Base-by-base conservation (phyloP, 2,113 vertebrate genomes). In the Scomber scombrus region DNA sequence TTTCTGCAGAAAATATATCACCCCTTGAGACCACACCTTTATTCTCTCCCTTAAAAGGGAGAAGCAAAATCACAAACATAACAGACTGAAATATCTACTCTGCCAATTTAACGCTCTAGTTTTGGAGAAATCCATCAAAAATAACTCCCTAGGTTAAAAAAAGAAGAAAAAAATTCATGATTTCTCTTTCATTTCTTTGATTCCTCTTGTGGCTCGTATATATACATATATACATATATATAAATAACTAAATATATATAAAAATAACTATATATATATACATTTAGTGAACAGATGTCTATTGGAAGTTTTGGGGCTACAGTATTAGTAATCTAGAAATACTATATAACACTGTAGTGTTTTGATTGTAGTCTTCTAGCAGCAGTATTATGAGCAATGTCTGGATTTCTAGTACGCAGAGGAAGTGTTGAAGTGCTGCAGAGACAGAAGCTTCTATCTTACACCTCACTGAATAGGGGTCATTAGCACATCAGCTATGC, bases 401-500 rank as follows among this genome's bases (percentile, higher is more conserved):
- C 21, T 63, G 23, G n/a, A 57, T 50, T 66, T 63, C 19, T 40
- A 10, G 34, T 2, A 18, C 60, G 43, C 47, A 29, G 50, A 61
- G 56, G 49, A 65, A 49, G 52, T 57, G 45, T 13, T 23, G 23
- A 45, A n/a, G 60, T 51, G 54, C 63, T 80, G 67, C 64, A 81
- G 23, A 26, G 23, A 26, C 23, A 26, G 51, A 65, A 45, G 26
- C 43, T 51, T 75, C n/a, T 62, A 58, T 34, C 12, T 57, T 29
- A 45, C 47, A 23, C 54, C 21, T 26, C 18, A 26, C 45, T 23
- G 65, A 75, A 29, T 16, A 63, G 69, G 84, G 65, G 69, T 85
- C 81, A 83, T 87, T 83, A 78, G 70, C 63, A 77, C 62, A 81
- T 66, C 63, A 78, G 47, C 34, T 16, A 56, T 55, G 46, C 55